Evolutionary conservation across 2,888 invertebrate genomes (phyloP).

Genomic region (Pristionchus maxplancki): DNA sequence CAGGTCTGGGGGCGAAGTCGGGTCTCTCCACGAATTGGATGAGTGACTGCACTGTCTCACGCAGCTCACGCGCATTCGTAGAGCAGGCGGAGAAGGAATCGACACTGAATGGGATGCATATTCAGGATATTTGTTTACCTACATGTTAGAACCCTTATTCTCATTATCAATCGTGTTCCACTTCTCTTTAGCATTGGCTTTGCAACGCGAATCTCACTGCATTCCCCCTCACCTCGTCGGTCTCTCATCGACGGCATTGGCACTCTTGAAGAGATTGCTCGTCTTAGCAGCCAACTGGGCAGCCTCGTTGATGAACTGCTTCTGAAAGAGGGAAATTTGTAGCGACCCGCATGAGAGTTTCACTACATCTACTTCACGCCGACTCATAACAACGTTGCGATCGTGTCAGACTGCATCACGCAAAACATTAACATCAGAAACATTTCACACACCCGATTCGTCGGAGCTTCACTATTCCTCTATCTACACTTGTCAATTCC

Average conservation of each 20-base stretch:
- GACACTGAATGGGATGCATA: slow-evolving; percentile 55
- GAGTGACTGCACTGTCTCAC: slow-evolving; percentile 87
- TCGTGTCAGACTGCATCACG: not conserved
- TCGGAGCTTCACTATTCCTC: not conserved
- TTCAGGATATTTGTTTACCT: not conserved
- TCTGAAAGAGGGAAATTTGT: slow-evolving; percentile 87
- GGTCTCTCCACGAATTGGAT: slow-evolving; percentile 92
- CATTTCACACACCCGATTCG: not conserved
- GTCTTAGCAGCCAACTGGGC: slow-evolving; percentile 98
- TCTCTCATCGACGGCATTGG: slow-evolving; percentile 87
- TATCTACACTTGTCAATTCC: not conserved
- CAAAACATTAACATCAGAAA: not conserved
- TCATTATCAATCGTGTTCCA: no score
- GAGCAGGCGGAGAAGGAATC: slow-evolving; percentile 78
- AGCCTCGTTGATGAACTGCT: slow-evolving; percentile 97
- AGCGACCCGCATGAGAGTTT: not conserved
- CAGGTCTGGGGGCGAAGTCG: slow-evolving; percentile 93
- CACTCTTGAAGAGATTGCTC: slow-evolving; percentile 92
- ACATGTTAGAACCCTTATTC: no score
- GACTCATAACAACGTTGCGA: not conserved
- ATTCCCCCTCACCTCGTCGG: slow-evolving; percentile 82
- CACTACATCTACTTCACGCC: not conserved
- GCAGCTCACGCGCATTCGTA: slow-evolving; percentile 88
- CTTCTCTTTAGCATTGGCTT: not conserved
- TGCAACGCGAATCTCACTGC: not conserved